Conservation (phyloP, 2,113 vertebrate species). For the Apteryx mantelli region DNA sequence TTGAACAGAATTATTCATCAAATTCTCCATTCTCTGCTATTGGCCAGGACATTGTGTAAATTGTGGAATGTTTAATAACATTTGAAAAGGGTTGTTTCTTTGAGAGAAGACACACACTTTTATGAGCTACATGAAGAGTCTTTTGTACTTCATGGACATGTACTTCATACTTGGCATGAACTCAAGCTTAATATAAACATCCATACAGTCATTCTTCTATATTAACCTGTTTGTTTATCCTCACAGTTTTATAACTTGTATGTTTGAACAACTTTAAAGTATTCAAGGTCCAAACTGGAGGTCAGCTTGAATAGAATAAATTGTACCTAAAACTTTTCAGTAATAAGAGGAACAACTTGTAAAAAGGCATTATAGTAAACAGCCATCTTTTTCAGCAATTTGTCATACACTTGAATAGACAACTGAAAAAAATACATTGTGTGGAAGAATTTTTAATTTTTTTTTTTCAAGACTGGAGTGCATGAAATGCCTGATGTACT, state of each 20-base stretch:
- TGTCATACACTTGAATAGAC: not conserved
- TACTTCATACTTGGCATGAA: not conserved
- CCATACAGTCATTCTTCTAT: not conserved
- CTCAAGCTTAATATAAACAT: not conserved
- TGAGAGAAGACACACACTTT: not conserved
- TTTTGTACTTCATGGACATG: not conserved
- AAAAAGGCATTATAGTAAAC: not conserved
- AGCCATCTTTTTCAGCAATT: not conserved
- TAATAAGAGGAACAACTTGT: not conserved
- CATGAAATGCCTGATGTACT: constrained; percentile 53
- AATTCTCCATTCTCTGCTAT: not conserved
- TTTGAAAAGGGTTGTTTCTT: not conserved
- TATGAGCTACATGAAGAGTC: not conserved
- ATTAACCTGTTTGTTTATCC: not conserved
- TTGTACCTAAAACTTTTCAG: not conserved
- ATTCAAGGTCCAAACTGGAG: not conserved
- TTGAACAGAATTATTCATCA: not conserved
- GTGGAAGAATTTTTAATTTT: not conserved
- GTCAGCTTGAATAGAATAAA: not conserved
- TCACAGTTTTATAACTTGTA: not conserved
- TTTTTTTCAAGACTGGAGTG: constrained; percentile 21
- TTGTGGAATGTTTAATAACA: not conserved
- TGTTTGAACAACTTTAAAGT: not conserved
- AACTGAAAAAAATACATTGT: not conserved
- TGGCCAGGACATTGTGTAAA: not conserved